Evolutionary conservation across 2,113 vertebrate species (phyloP).

Genomic region (Leucopsar rothschildi): DNA sequence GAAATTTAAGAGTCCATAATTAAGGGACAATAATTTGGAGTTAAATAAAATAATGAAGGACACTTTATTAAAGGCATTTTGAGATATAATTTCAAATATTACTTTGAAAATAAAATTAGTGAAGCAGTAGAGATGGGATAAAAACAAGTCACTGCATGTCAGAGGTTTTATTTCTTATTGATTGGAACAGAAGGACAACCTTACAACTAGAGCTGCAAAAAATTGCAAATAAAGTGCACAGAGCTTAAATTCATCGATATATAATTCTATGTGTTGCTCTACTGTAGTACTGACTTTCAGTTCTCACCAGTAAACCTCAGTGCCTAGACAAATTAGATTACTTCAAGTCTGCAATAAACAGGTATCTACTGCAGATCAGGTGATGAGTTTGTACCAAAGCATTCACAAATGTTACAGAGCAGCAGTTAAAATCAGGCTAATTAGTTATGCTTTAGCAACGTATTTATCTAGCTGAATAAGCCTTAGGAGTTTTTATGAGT

Average conservation of each 20-base stretch:
- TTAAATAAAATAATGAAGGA: not conserved
- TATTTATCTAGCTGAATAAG: not conserved
- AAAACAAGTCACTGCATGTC: not conserved
- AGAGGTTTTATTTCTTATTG: not conserved
- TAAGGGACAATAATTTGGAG: not conserved
- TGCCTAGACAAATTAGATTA: not conserved
- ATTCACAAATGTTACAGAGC: not conserved
- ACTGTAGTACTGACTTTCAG: not conserved
- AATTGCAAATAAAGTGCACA: not conserved
- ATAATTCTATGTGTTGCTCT: not conserved
- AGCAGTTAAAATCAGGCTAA: not conserved
- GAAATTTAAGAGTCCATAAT: not conserved
- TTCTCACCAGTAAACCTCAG: not conserved
- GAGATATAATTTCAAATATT: not conserved
- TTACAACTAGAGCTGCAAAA: not conserved
- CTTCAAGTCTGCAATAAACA: not conserved
- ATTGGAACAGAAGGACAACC: not conserved
- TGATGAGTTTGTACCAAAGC: not conserved
- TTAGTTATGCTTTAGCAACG: not conserved
- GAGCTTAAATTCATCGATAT: not conserved
- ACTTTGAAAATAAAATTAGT: not conserved
- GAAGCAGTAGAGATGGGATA: not conserved
- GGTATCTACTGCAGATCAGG: not conserved
- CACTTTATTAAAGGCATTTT: not conserved
- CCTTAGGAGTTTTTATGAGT: not conserved